Conservation (phyloP, 2,888 invertebrate species). For the Scaptodrosophila latifasciaeformis region DNA sequence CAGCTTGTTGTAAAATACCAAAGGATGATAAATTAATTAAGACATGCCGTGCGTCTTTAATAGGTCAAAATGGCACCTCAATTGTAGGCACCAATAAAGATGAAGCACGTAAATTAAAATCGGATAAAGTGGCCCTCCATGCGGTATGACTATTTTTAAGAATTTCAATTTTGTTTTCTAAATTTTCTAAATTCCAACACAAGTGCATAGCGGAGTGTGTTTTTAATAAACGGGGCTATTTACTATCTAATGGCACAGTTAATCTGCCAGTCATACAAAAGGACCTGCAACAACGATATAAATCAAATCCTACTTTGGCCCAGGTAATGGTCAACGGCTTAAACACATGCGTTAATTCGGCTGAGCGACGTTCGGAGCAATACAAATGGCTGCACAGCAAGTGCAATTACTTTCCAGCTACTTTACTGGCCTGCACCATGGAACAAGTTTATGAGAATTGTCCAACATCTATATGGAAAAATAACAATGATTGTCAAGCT, state of each 20-base stretch:
- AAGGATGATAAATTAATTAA: slow-evolving; percentile 28
- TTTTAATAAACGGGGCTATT: slow-evolving; percentile 36
- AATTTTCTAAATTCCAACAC: not conserved
- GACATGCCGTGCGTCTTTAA: slow-evolving; percentile 39
- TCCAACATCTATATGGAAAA: slow-evolving; percentile 47
- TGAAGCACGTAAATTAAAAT: slow-evolving; percentile 19
- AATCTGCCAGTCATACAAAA: slow-evolving; percentile 29
- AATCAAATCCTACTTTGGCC: slow-evolving; percentile 22
- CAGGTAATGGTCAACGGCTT: slow-evolving; percentile 32
- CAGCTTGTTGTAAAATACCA: slow-evolving; percentile 42
- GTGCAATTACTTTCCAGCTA: slow-evolving; percentile 49
- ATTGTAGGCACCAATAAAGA: slow-evolving; percentile 32
- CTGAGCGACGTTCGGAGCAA: slow-evolving; percentile 29
- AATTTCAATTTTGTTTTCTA: not conserved
- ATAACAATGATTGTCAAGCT: slow-evolving; percentile 33
- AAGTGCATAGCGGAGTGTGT: slow-evolving; percentile 54
- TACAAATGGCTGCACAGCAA: slow-evolving; percentile 43
- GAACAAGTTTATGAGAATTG: slow-evolving; percentile 52
- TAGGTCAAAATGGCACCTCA: slow-evolving; percentile 8
- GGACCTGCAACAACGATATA: slow-evolving; percentile 34
- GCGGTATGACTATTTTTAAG: slow-evolving; percentile 32
- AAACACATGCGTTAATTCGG: slow-evolving; percentile 26
- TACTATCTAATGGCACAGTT: slow-evolving; percentile 36
- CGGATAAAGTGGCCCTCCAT: slow-evolving; percentile 40
- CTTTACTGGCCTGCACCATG: slow-evolving; percentile 43